Conservation (phyloP, 2,888 invertebrate species). For the Apamea monoglypha region DNA sequence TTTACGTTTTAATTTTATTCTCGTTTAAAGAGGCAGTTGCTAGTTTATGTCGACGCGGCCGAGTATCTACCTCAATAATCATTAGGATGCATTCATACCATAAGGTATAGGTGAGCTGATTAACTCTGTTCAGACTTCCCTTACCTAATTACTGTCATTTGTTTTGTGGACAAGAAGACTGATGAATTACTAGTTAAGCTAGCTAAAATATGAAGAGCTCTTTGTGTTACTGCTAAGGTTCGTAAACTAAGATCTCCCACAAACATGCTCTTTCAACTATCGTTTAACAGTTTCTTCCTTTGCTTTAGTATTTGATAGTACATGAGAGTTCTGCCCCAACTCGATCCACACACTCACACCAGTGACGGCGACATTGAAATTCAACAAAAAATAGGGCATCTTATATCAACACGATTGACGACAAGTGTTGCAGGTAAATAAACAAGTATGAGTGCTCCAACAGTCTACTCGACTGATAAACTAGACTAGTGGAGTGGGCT, state of each 20-base stretch:
- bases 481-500: background rate
- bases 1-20: no score
- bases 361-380: background rate
- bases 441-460: conserved; percentile 17
- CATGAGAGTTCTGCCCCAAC: background rate
- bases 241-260: background rate
- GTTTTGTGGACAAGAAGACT: background rate
- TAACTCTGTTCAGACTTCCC: background rate
- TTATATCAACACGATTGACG: background rate
- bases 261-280: background rate
- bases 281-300: background rate
- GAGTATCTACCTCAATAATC: no score
- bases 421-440: background rate
- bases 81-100: background rate
- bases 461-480: conserved; percentile 29
- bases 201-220: background rate
- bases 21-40: background rate
- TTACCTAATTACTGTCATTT: background rate
- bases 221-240: background rate
- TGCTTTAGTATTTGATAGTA: background rate
- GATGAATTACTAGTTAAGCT: background rate
- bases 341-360: no score
- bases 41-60: background rate
- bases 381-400: conserved; percentile 15
- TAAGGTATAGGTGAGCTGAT: background rate